Evolutionary conservation across 2,888 invertebrate genomes (phyloP), one percentile per base, ranked within the genome.

Genomic region (Drosophila sordidula): DNA sequence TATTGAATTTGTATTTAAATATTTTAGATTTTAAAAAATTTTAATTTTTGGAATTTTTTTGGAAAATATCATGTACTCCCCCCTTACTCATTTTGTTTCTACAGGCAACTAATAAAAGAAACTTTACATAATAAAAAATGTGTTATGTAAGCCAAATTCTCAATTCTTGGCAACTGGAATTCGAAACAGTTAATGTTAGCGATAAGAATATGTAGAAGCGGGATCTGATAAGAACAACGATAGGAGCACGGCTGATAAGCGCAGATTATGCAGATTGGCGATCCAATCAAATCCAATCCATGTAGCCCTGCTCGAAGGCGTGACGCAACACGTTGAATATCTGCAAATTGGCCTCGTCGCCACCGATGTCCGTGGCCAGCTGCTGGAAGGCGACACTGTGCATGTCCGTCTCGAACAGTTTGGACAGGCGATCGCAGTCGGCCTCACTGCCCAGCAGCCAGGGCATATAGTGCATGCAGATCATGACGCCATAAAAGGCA

Each of bases 381-480:
- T 87, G 73, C 49, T 83, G 78, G 70, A 92, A 92, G 12, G 78
- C 89, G 29, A 82, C 71, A 32, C 91, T 77, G 25, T 88, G 79
- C 76, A 91, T 71, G 73, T 91, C 89, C 6, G 80, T 80, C 49
- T 87, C 91, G 55, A 91, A 92, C 32, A 87, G 75, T 9, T 87
- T 58, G 3, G 91, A 86, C 0, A 92, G 54, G 11, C 71, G 65
- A 0, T 71, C 71, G 29, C 91, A 90, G 16, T 91, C 92, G 0
- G 78, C 61, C 3, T 90, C 87, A 32, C 54, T 78, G 66, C 90
- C 90, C 14, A 89, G 61, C 45, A 91, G 76, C 91, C 91, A 92
- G 4, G 92, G 92, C 67, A 91, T 55, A 32, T 91, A 92, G 59
- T 92, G 90, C 69, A 91, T 86, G 54, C 89, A 90, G 36, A 92